A percentile compares a stretch with the other conserved stretches of the same genome.
These are phyloP conservation scores for Scrobipalpa atriplicella DNA, from an alignment of 2,888 invertebrate species.

Conservation along the genomic window DNA sequence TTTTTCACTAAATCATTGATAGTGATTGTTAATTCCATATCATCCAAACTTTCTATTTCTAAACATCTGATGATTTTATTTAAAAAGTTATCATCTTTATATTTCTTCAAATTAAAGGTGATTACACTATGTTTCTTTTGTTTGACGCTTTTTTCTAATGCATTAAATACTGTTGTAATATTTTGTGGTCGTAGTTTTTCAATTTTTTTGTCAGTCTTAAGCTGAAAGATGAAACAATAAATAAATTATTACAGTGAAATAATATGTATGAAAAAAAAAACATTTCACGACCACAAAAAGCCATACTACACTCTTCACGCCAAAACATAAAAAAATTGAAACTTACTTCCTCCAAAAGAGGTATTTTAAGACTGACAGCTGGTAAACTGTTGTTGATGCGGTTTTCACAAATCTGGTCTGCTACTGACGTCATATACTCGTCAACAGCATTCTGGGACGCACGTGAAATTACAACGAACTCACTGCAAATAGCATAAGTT, in stretches of 20 bases:
- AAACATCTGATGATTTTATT: constrained; percentile 39
- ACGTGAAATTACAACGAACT: constrained; percentile 49
- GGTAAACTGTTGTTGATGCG: constrained; percentile 51
- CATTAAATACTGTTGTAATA: constrained; percentile 47
- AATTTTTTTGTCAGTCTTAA: too few species aligned
- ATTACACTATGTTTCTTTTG: constrained; percentile 49
- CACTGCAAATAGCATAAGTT: constrained; percentile 36
- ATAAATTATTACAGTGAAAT: too few species aligned
- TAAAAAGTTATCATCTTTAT: constrained; percentile 35
- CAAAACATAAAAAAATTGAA: too few species aligned
- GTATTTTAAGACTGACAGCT: constrained; percentile 42
- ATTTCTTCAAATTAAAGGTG: constrained; percentile 42
- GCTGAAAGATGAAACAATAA: too few species aligned
- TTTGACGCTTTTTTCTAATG: constrained; percentile 54
- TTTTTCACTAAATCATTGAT: constrained; percentile 42
- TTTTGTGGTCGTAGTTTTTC: constrained; percentile 38
- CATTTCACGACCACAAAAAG: too few species aligned
- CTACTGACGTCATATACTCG: constrained; percentile 47
- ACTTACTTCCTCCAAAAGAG: constrained; percentile 38
- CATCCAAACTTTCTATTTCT: constrained; percentile 40
- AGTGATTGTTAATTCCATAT: constrained; percentile 37
- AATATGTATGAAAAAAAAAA: too few species aligned
- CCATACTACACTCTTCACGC: too few species aligned
- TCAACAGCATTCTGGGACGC: constrained; percentile 41
- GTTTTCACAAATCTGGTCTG: constrained; percentile 49